phyloP scores from a whole-genome alignment of 2,797 vertebrate species.

The Diplodus sargus region DNA sequence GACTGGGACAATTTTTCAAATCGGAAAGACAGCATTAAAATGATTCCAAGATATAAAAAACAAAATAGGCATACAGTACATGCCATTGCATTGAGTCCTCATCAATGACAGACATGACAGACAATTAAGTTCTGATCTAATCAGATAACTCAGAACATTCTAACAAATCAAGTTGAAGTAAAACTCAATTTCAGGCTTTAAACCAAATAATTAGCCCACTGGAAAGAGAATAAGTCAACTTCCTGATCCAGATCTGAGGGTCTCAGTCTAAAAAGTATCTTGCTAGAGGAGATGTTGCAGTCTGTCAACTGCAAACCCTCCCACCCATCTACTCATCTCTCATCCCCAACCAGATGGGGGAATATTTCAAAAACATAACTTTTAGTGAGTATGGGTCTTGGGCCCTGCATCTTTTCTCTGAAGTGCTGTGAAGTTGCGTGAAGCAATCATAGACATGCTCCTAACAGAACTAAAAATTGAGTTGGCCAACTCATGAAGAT shows the following conservation, averaged over 20 bases:
- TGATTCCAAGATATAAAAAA: background rate
- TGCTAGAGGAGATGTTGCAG: background rate
- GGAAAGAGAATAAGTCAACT: background rate
- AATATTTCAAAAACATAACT: constrained; percentile 36
- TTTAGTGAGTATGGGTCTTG: constrained; percentile 26
- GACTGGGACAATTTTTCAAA: background rate
- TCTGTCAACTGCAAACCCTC: constrained; percentile 6
- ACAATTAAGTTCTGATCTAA: background rate
- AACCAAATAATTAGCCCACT: constrained; percentile 1
- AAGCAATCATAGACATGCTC: constrained; percentile 18
- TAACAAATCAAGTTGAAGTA: background rate
- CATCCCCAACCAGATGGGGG: background rate
- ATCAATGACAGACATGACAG: background rate
- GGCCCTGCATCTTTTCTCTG: constrained; percentile 39
- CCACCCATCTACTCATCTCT: background rate
- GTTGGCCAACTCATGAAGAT: constrained; percentile 31
- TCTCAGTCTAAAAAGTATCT: constrained; percentile 4
- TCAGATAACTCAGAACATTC: background rate
- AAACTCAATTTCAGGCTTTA: background rate
- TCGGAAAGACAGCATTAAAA: background rate
- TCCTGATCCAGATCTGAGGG: constrained; percentile 2
- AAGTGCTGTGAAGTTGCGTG: constrained; percentile 15
- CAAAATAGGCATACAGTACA: background rate
- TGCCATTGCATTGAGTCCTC: background rate
- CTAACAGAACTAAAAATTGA: constrained; percentile 13